Conservation (phyloP, 2,888 invertebrate genomes). For the Lydus trimaculatus region DNA sequence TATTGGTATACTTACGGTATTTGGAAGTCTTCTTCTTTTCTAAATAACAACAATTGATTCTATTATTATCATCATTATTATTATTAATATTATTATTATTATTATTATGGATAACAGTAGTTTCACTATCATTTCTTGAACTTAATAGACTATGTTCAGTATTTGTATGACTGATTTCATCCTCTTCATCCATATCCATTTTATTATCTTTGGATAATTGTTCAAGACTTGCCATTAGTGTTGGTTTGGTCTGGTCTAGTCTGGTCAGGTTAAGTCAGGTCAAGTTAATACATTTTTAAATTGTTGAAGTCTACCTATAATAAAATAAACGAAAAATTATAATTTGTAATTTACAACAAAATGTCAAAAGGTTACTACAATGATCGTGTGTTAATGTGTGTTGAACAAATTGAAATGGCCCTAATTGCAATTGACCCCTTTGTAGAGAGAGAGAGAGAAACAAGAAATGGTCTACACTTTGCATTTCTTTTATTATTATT, state of each 20-base stretch:
- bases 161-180: neutral
- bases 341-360: neutral
- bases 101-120: neutral
- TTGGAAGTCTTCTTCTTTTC: neutral
- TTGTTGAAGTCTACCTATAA: neutral
- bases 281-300: no score
- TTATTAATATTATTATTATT: no score
- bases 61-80: no score
- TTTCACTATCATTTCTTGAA: neutral
- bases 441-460: no score
- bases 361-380: no score
- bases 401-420: neutral
- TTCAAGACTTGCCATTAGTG: no score
- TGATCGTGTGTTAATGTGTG: neutral
- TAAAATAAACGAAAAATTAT: neutral
- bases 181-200: neutral
- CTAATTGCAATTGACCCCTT: neutral
- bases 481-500: no score
- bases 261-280: no score
- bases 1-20: neutral
- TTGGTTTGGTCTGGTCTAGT: no score
- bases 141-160: constrained; percentile 1
- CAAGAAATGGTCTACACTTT: no score
- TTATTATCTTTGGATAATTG: neutral
- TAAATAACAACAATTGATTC: neutral